phyloP scores from a whole-genome alignment of 2,888 invertebrate genomes.

The Orchesella flavescens region DNA sequence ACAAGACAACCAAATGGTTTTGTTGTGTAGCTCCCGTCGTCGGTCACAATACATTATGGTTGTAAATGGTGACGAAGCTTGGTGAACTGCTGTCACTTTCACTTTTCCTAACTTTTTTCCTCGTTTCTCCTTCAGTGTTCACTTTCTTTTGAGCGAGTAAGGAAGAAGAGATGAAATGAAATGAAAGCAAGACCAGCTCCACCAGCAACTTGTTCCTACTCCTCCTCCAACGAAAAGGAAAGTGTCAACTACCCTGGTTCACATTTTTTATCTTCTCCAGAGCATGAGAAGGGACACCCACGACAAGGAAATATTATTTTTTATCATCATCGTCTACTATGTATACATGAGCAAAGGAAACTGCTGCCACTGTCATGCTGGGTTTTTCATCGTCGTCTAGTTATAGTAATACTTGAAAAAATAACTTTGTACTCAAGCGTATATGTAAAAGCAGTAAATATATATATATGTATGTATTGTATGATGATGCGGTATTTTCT shows the following conservation, averaged over 20 bases:
- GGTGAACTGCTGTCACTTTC: conserved; percentile 49
- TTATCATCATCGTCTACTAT: conserved; percentile 18
- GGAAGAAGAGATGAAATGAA: background rate
- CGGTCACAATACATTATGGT: conserved; percentile 2
- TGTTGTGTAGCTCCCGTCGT: background rate
- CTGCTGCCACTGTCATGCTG: background rate
- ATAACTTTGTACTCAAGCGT: conserved; percentile 40
- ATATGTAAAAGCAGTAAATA: conserved; percentile 22
- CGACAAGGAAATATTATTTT: conserved; percentile 58
- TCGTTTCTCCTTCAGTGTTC: background rate
- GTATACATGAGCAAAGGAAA: conserved; percentile 18
- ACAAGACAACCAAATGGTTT: too few species aligned
- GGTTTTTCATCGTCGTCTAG: conserved; percentile 14
- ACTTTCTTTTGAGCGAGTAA: background rate
- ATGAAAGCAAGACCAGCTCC: conserved; percentile 1
- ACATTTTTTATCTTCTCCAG: conserved; percentile 1
- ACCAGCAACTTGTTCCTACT: conserved; percentile 38
- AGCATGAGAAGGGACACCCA: conserved; percentile 40
- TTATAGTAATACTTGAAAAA: conserved; percentile 45
- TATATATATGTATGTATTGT: conserved; percentile 35
- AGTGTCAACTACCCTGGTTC: conserved; percentile 56
- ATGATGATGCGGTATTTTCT: conserved; percentile 59
- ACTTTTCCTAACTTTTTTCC: conserved; percentile 18
- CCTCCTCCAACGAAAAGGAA: conserved; percentile 50
- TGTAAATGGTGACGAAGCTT: conserved; percentile 43